phyloP scores from a whole-genome alignment of 2,888 invertebrate genomes.

The Malthinus seriepunctatus region DNA sequence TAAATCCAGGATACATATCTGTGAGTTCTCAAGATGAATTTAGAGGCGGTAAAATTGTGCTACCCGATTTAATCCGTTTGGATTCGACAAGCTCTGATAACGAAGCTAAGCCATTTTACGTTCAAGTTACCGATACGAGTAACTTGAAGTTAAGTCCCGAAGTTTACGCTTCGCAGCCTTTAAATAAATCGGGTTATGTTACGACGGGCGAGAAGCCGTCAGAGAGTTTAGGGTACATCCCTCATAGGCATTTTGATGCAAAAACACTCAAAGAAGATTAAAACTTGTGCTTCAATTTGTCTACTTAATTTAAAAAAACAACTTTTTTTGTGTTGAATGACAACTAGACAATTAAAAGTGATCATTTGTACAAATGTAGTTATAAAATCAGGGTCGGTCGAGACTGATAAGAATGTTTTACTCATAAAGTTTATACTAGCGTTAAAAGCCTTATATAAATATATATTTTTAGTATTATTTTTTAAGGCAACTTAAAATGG shows the following conservation, averaged over 20 bases:
- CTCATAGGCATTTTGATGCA: constrained; percentile 46
- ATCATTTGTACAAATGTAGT: too few relatives aligned
- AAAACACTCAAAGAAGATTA: constrained; percentile 47
- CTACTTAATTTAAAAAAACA: constrained; percentile 7
- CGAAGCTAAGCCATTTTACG: constrained; percentile 34
- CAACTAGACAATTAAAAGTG: too few relatives aligned
- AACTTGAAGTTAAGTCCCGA: constrained; percentile 33
- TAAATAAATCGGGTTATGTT: constrained; percentile 40
- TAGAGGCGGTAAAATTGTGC: constrained; percentile 41
- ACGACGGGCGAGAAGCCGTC: constrained; percentile 40
- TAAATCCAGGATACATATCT: constrained; percentile 44
- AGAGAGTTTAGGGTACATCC: constrained; percentile 37
- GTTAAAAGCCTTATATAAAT: not conserved
- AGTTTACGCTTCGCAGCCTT: constrained; percentile 29
- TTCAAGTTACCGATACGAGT: constrained; percentile 34
- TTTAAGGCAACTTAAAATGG: constrained; percentile 16
- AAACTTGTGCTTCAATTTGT: constrained; percentile 15
- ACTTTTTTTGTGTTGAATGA: constrained; percentile 2
- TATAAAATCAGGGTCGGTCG: too few relatives aligned
- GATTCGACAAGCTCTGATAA: constrained; percentile 18
- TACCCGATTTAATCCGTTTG: constrained; percentile 32
- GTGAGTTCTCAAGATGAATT: constrained; percentile 37
- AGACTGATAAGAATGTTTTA: too few relatives aligned
- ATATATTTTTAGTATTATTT: not conserved
- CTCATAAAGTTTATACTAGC: not conserved